phyloP scores from a whole-genome alignment of 2,113 vertebrate genomes.

The Pollimyrus isidori region DNA sequence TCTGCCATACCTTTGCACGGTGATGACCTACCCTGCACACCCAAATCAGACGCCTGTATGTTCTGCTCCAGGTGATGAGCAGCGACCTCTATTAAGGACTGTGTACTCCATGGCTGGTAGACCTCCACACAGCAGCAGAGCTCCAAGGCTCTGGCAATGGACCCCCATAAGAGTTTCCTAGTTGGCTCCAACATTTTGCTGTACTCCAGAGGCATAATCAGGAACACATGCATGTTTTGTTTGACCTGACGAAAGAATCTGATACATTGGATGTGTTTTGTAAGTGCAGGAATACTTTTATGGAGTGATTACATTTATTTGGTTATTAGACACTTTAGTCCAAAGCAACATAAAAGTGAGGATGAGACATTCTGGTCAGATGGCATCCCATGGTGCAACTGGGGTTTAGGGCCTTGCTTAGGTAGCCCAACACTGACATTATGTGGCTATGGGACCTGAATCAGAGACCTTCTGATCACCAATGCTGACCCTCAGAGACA shows the following conservation, averaged over 20 bases:
- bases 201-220: constrained; percentile 51
- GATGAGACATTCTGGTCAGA: neutral
- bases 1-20: neutral
- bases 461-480: neutral
- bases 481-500: neutral
- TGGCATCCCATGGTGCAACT: neutral
- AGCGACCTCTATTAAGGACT: constrained; percentile 53
- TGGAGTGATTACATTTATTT: neutral
- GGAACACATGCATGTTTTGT: constrained; percentile 67
- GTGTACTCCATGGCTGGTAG: constrained; percentile 62
- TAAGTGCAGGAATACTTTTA: neutral
- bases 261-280: neutral
- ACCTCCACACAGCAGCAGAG: constrained; percentile 58
- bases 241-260: constrained; percentile 53
- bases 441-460: neutral
- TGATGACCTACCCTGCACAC: neutral
- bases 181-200: neutral
- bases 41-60: neutral
- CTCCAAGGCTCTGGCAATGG: constrained; percentile 49
- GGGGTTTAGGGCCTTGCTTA: neutral
- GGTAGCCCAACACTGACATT: neutral
- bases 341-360: neutral
- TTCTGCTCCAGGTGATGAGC: constrained; percentile 40
- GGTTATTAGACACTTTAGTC: neutral
- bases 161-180: constrained; percentile 19